Conservation (phyloP, 2,888 invertebrate genomes). For the Drosophila mettleri region DNA sequence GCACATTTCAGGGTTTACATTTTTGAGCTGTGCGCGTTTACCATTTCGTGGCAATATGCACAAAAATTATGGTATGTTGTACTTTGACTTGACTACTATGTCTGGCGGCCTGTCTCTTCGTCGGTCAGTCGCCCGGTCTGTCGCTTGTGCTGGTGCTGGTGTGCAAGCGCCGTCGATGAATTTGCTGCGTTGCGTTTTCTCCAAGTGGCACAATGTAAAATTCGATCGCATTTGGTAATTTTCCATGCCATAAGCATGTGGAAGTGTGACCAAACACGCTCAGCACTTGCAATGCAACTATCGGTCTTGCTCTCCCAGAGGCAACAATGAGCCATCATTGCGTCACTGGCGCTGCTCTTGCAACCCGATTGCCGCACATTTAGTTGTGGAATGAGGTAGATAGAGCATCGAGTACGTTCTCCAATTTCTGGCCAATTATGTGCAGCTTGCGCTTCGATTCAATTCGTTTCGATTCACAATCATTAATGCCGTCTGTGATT, state of each 20-base stretch:
- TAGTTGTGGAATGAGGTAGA: slow-evolving; percentile 26
- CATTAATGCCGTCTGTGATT: slow-evolving; percentile 23
- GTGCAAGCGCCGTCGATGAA: slow-evolving; percentile 62
- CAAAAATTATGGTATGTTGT: slow-evolving; percentile 29
- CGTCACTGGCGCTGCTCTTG: slow-evolving; percentile 43
- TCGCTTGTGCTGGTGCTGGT: slow-evolving; percentile 36
- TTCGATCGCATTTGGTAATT: slow-evolving; percentile 58
- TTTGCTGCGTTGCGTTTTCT: slow-evolving; percentile 47
- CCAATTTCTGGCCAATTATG: slow-evolving; percentile 14
- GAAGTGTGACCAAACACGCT: slow-evolving; percentile 40
- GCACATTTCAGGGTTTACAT: slow-evolving; percentile 70
- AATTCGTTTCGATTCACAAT: slow-evolving; percentile 19
- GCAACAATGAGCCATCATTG: slow-evolving; percentile 17
- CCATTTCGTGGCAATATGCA: slow-evolving; percentile 50
- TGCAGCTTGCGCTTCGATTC: background rate
- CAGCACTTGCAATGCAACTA: slow-evolving; percentile 26
- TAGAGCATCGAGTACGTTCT: slow-evolving; percentile 6
- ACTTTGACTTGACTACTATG: slow-evolving; percentile 32
- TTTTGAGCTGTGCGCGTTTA: slow-evolving; percentile 34
- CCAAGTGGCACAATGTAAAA: slow-evolving; percentile 45
- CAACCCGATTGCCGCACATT: slow-evolving; percentile 32
- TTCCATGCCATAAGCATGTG: slow-evolving; percentile 50
- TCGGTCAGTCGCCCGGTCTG: slow-evolving; percentile 6
- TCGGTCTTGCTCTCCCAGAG: background rate
- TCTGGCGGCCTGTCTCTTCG: slow-evolving; percentile 7